phyloP scores from a whole-genome alignment of 2,113 vertebrate species.

The Stegostoma tigrinum region DNA sequence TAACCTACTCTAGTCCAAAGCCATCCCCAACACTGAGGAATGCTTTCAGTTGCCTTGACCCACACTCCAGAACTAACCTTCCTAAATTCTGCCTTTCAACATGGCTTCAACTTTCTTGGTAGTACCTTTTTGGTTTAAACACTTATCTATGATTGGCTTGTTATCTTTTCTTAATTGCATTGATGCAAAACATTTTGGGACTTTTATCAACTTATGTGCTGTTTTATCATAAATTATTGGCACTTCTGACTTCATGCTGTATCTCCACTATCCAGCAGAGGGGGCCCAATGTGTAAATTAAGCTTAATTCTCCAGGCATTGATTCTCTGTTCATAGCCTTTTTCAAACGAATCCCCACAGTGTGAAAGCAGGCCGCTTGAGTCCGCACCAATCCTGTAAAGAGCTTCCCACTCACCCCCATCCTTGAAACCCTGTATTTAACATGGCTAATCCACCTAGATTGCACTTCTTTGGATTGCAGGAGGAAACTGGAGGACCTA shows the following conservation, averaged over 20 bases:
- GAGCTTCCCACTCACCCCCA: too few relatives aligned
- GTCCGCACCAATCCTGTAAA: too few relatives aligned
- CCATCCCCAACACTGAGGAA: too few relatives aligned
- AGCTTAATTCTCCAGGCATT: neutral
- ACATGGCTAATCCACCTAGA: too few relatives aligned
- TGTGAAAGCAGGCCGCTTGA: too few relatives aligned
- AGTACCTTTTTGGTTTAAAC: neutral
- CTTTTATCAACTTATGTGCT: neutral
- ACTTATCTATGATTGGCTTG: too few relatives aligned
- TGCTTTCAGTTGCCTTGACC: neutral
- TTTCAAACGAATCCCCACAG: too few relatives aligned
- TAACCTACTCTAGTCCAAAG: neutral
- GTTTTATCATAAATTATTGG: neutral
- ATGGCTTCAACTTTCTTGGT: neutral
- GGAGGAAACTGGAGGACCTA: too few relatives aligned
- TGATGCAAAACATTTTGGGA: neutral
- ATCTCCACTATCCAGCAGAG: neutral
- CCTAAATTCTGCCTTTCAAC: neutral
- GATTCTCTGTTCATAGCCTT: too few relatives aligned
- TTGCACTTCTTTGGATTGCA: too few relatives aligned
- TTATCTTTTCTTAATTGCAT: too few relatives aligned
- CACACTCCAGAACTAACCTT: neutral
- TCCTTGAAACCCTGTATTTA: too few relatives aligned
- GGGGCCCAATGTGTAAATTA: neutral
- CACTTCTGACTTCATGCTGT: neutral